phyloP scores from a whole-genome alignment of 2,797 vertebrate species.

The Gymnopithys bicolor region DNA sequence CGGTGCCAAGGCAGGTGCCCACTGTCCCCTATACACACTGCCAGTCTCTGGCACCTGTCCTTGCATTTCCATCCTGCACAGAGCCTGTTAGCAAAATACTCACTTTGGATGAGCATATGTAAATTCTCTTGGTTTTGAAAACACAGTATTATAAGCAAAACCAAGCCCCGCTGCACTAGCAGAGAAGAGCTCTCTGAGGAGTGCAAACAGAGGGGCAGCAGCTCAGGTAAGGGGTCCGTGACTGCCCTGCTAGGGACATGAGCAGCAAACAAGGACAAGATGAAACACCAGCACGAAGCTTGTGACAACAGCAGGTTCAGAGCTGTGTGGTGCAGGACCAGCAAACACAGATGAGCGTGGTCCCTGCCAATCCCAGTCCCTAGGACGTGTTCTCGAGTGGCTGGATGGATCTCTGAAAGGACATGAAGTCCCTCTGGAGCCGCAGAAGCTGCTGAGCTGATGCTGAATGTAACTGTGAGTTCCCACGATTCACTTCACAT shows the following conservation, averaged over 20 bases:
- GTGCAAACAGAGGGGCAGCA: background rate
- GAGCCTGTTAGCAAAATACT: rapidly evolving
- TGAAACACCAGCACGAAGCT: background rate
- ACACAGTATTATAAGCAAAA: background rate
- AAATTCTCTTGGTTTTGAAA: background rate
- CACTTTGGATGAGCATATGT: background rate
- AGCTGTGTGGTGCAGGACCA: background rate
- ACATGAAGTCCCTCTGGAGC: background rate
- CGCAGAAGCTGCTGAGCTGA: rapidly evolving
- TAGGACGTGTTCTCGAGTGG: background rate
- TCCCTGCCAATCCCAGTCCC: background rate
- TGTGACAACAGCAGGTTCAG: background rate
- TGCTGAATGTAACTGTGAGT: background rate
- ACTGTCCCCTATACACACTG: background rate
- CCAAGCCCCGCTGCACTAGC: rapidly evolving
- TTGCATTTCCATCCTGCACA: rapidly evolving
- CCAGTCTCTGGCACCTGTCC: background rate
- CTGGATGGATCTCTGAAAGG: background rate
- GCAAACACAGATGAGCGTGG: background rate
- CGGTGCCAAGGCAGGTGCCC: rapidly evolving
- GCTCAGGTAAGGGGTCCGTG: background rate
- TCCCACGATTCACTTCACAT: background rate
- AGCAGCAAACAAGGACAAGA: background rate
- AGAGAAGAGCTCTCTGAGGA: background rate
- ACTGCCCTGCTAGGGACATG: background rate